Evolutionary conservation across 1,140 invertebrate genomes (phyloP).

Genomic region (Cardiocondyla obscurior): DNA sequence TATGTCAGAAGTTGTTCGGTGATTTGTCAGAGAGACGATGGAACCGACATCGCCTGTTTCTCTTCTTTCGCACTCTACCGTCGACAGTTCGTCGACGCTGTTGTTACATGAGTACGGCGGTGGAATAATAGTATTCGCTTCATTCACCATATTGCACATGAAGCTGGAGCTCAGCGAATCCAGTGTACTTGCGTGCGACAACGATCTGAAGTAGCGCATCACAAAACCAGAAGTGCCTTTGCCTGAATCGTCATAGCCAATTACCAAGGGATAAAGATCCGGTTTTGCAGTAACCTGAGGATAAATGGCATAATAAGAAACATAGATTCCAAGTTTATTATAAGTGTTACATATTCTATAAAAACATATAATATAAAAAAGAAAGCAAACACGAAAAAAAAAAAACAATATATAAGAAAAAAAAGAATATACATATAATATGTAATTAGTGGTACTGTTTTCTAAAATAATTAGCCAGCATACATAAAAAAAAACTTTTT

Average conservation of each 20-base stretch:
- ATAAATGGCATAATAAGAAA: neutral
- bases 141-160: constrained; percentile 91
- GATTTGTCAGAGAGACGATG: constrained; percentile 82
- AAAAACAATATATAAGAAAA: no score
- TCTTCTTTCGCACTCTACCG: constrained; percentile 76
- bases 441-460: no score
- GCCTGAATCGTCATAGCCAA: constrained; percentile 89
- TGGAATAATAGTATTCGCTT: constrained; percentile 91
- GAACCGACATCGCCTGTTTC: constrained; percentile 77
- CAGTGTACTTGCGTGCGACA: constrained; percentile 91
- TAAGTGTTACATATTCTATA: neutral
- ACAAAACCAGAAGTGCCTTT: constrained; percentile 90
- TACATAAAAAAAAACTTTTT: neutral
- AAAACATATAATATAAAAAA: neutral
- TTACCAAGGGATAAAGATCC: constrained; percentile 92
- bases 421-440: no score
- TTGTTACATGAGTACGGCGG: constrained; percentile 92
- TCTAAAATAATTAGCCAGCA: no score
- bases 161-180: constrained; percentile 93
- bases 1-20: constrained; percentile 87
- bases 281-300: constrained; percentile 92
- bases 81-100: constrained; percentile 87
- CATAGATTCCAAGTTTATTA: neutral
- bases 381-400: no score
- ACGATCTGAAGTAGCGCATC: constrained; percentile 91